Conservation (phyloP, 2,113 vertebrate genomes). For the Probosciger aterrimus region DNA sequence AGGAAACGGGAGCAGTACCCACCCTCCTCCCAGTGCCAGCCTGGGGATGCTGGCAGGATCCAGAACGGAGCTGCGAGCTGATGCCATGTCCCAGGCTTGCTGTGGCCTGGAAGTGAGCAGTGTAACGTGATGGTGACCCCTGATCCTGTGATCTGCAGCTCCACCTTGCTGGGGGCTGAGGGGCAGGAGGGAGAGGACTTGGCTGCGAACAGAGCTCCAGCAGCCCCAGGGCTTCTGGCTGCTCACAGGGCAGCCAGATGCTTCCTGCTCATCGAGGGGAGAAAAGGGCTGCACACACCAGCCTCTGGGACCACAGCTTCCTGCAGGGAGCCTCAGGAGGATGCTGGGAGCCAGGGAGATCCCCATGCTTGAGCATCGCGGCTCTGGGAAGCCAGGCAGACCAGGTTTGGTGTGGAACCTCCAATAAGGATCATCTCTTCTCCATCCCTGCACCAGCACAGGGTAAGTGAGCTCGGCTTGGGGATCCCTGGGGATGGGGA, state of each 20-base stretch:
- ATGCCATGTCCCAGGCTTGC: neutral
- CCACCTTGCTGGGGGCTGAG: neutral
- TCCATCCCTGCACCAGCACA: neutral
- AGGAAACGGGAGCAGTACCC: neutral
- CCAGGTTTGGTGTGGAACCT: neutral
- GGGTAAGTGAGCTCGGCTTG: neutral
- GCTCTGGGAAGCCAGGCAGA: neutral
- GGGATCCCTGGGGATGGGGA: neutral
- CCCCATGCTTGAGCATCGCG: fast-evolving
- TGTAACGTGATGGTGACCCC: neutral
- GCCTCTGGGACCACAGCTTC: neutral
- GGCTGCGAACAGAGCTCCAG: neutral
- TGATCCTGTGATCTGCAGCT: neutral
- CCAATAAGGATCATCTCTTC: neutral
- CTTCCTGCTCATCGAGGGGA: neutral
- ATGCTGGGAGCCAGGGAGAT: neutral
- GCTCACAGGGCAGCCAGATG: constrained; percentile 22
- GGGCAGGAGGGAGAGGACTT: neutral
- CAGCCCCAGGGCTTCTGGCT: neutral
- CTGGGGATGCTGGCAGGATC: fast-evolving
- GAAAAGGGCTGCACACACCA: neutral
- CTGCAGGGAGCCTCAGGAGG: fast-evolving
- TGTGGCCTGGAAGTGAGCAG: neutral
- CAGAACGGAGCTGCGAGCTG: neutral
- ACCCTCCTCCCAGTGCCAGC: neutral